Percentiles rank a stretch among this genome's conserved stretches.
These are phyloP conservation scores for Tolmerus cingulatus DNA, from an alignment of 2,888 invertebrate genomes.

Conservation along the genomic window DNA sequence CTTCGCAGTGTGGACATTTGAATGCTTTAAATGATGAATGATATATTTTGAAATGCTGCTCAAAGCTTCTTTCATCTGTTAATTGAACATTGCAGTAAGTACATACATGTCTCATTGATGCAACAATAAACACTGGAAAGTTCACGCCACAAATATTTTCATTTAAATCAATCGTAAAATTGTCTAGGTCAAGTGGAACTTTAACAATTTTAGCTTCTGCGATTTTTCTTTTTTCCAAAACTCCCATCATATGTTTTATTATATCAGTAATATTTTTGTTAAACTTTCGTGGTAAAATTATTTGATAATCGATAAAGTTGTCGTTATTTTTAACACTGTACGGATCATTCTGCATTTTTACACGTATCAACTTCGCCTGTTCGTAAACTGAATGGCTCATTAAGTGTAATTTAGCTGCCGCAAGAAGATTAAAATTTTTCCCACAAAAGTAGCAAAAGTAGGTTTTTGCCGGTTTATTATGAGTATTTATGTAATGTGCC, in stretches of 20 bases:
- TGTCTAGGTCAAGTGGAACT: background rate
- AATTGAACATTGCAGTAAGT: background rate
- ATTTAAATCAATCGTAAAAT: background rate
- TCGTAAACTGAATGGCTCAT: background rate
- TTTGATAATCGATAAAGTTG: background rate
- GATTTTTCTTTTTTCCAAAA: background rate
- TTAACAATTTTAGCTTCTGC: background rate
- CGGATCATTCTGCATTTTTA: background rate
- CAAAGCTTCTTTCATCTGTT: background rate
- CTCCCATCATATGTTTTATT: background rate
- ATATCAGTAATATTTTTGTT: background rate
- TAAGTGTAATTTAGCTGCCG: background rate
- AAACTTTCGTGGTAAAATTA: background rate
- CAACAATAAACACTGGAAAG: background rate
- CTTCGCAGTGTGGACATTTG: background rate
- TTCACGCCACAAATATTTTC: background rate
- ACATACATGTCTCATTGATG: background rate
- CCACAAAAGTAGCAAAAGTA: constrained; percentile 38
- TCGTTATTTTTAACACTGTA: background rate
- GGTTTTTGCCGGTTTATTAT: background rate
- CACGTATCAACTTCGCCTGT: background rate
- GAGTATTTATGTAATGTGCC: background rate
- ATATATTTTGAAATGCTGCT: background rate
- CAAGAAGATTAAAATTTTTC: background rate
- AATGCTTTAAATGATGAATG: background rate